Conservation (phyloP, 2,113 vertebrate genomes). For the Alexandromys fortis region DNA sequence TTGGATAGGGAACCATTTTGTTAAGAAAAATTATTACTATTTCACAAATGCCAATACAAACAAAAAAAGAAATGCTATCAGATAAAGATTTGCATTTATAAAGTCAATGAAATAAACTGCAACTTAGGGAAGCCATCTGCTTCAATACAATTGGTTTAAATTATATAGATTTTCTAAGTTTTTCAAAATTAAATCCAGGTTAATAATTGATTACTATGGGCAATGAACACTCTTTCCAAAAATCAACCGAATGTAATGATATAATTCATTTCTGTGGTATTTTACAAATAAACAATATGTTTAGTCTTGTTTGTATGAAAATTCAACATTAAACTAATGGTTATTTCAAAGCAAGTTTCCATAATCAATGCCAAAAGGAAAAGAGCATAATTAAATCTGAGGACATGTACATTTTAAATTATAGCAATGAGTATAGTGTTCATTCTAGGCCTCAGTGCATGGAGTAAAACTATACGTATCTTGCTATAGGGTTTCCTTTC, state of each 20-base stretch:
- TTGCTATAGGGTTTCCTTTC: slow-evolving; percentile 16
- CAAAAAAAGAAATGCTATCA: neutral
- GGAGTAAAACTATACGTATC: neutral
- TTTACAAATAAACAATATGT: slow-evolving; percentile 38
- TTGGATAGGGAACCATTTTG: slow-evolving; percentile 21
- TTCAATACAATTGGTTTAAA: slow-evolving; percentile 44
- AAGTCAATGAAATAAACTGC: slow-evolving; percentile 35
- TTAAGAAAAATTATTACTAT: neutral
- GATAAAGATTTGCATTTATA: slow-evolving; percentile 33
- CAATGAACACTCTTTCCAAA: slow-evolving; percentile 46
- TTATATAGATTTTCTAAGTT: slow-evolving; percentile 9
- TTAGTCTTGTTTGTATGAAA: slow-evolving; percentile 50
- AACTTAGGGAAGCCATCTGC: neutral
- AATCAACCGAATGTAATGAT: neutral
- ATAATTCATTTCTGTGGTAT: slow-evolving; percentile 25
- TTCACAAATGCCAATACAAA: slow-evolving; percentile 6
- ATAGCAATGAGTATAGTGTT: neutral
- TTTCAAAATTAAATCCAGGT: neutral
- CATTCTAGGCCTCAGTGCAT: neutral
- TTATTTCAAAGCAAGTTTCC: slow-evolving; percentile 24
- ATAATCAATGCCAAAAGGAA: slow-evolving; percentile 61
- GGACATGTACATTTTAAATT: slow-evolving; percentile 25
- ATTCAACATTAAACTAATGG: slow-evolving; percentile 44
- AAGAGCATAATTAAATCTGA: slow-evolving; percentile 51
- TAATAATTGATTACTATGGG: slow-evolving; percentile 52